Percentiles rank a stretch among this genome's conserved stretches.
Conservation (phyloP, 1,140 invertebrate genomes). For the Diorhabda elongata region DNA sequence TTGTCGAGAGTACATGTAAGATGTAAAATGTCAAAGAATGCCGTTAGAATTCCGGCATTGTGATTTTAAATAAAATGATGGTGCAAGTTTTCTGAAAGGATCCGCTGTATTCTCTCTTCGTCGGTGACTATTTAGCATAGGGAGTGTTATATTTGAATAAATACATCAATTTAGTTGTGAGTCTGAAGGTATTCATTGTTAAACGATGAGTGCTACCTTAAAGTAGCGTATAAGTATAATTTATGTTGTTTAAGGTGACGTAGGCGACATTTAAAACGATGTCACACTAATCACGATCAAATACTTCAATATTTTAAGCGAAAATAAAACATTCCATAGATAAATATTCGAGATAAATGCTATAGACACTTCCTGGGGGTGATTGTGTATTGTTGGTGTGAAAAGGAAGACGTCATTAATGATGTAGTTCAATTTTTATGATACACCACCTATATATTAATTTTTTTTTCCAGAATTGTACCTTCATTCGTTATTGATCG, state of each 20-base stretch:
- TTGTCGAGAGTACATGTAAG: background rate
- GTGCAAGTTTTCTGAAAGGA: constrained; percentile 16
- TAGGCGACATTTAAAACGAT: constrained; percentile 24
- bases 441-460: too few species aligned
- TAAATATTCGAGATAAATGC: too few species aligned
- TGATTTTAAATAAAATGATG: constrained; percentile 11
- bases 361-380: too few species aligned
- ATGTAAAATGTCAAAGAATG: constrained; percentile 1
- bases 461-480: too few species aligned
- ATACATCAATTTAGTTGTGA: constrained; percentile 36
- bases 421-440: too few species aligned
- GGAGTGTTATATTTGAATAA: constrained; percentile 43
- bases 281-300: background rate
- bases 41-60: constrained; percentile 8
- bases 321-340: too few species aligned
- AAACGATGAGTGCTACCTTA: constrained; percentile 39
- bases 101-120: constrained; percentile 7
- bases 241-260: constrained; percentile 25
- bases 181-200: constrained; percentile 39
- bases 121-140: constrained; percentile 33
- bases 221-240: constrained; percentile 38
- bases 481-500: too few species aligned
- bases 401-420: too few species aligned
- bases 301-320: too few species aligned
- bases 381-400: too few species aligned